These are phyloP conservation scores for Taxidea taxus DNA, from an alignment of 2,113 vertebrate species.

Conservation along the genomic window DNA sequence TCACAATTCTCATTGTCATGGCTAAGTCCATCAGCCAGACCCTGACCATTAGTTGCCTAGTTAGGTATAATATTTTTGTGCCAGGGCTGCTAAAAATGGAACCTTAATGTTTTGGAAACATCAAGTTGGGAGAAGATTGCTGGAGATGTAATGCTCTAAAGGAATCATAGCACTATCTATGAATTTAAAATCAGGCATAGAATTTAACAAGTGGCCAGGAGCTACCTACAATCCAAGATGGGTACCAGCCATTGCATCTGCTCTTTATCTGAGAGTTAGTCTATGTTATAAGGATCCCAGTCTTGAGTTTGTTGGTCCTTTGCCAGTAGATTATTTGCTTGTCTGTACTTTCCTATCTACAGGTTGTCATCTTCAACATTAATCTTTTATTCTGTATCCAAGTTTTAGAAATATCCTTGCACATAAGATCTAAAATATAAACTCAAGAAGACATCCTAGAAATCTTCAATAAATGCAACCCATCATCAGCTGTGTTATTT, in stretches of 20 bases:
- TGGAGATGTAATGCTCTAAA: conserved; percentile 9
- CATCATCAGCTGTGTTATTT: neutral
- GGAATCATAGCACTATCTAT: neutral
- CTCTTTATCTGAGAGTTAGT: neutral
- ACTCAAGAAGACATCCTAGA: neutral
- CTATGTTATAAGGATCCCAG: neutral
- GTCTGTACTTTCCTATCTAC: neutral
- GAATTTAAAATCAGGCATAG: neutral
- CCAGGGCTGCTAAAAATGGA: neutral
- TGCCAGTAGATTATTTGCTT: neutral
- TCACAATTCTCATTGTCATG: neutral
- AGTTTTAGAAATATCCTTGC: neutral
- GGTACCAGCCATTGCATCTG: neutral
- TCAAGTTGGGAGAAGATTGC: neutral
- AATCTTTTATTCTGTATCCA: neutral
- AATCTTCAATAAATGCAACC: neutral
- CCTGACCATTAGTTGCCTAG: neutral
- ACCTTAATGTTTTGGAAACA: neutral
- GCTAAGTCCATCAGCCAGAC: neutral
- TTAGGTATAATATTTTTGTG: neutral
- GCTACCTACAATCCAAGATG: neutral
- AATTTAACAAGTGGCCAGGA: neutral
- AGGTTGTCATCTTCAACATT: neutral
- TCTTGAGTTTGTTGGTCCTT: neutral
- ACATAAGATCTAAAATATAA: neutral